Evolutionary conservation across 2,113 vertebrate genomes (phyloP), one percentile per base, ranked within the genome.

Genomic region (Peromyscus polionotus): DNA sequence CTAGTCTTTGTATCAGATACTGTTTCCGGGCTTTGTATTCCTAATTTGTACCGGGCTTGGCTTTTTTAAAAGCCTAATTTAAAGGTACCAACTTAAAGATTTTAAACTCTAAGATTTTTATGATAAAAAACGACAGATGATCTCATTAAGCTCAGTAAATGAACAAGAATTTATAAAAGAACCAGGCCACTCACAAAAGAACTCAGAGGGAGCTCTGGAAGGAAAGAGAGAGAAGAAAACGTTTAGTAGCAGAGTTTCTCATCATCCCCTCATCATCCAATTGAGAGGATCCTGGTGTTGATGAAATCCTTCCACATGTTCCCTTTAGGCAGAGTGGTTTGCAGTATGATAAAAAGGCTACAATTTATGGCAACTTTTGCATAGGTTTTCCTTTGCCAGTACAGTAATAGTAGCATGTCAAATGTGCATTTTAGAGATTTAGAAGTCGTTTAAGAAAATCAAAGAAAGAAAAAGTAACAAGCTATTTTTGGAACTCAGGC

Each of bases 31-130:
- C 36, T 89, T 83, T 79, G 0, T 13, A 59, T 83, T 84, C 88
- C 59, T 93, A 90, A 90, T 80, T 92, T 88, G 39, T 7, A 79
- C 54, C 20, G 83, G 20, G 39, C 54, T 93, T 79, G 48, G 54
- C 67, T 16, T 68, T 89, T 45, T 91, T 45, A 90, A 95, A 96
- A 87, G 22, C 5, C 51, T 83, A 95, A 80, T 94, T 94, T 96
- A 80, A 95, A 92, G 36, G 59, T 26, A 81, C 3, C 33, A 92
- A 39, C 6, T 51, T 51, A 87, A 87, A 26, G 45, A 96, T 77
- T 86, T 93, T 45, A 87, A 95, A 93, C 11, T 76, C 45, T 3
- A 48, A 31, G 68, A 72, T 79, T 70, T 96, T 95, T 80, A 63
- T 84, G n/a, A 63, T 39, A n/a, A 75, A 75, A 96, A 96, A 93